Evolutionary conservation across 2,797 vertebrate genomes (phyloP).

Genomic region (Oreochromis grahami): DNA sequence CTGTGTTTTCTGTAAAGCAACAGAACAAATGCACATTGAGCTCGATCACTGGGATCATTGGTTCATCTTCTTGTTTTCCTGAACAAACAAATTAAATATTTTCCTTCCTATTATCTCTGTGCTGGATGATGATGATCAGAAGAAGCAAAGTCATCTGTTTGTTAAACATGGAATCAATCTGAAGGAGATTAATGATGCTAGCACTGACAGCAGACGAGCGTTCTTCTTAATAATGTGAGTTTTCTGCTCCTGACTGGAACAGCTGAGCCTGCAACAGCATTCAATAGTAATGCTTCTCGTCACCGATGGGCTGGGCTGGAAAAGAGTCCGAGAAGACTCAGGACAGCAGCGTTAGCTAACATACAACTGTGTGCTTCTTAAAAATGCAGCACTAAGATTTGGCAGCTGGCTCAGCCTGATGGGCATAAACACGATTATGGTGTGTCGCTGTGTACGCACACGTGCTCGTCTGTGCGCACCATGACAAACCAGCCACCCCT

Average conservation of each 20-base stretch:
- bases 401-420: slow-evolving; percentile 43
- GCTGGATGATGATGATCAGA: slow-evolving; percentile 18
- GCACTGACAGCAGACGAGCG: not conserved
- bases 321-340: not conserved
- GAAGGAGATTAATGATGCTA: not conserved
- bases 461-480: not conserved
- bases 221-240: not conserved
- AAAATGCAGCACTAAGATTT: slow-evolving; percentile 10
- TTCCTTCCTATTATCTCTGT: not conserved
- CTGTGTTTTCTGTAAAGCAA: not conserved
- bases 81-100: not conserved
- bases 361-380: not conserved
- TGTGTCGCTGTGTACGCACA: not conserved
- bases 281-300: not conserved
- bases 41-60: not conserved
- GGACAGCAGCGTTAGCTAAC: not conserved
- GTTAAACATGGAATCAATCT: not conserved
- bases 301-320: slow-evolving; percentile 14
- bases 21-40: not conserved
- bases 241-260: not conserved
- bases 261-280: not conserved
- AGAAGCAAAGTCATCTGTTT: slow-evolving; percentile 12
- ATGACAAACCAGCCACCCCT: not conserved
- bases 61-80: not conserved
- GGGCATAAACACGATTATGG: slow-evolving; percentile 46